Percentiles rank a stretch among this genome's conserved stretches.
These are phyloP conservation scores for Drosophila auraria DNA, from an alignment of 1,140 invertebrate species.

Conservation along the genomic window DNA sequence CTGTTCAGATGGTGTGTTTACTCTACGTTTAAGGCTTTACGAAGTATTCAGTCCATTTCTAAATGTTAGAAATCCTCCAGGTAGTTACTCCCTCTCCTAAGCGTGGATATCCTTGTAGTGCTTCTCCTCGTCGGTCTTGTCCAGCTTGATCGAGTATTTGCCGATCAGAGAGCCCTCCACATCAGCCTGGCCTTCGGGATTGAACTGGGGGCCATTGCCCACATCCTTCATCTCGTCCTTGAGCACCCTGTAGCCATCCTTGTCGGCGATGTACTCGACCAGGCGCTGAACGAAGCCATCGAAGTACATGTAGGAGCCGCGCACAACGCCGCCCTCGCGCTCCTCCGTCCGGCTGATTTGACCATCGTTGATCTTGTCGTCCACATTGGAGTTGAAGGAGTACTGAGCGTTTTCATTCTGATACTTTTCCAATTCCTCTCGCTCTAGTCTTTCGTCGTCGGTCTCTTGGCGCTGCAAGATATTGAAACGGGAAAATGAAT, in stretches of 20 bases:
- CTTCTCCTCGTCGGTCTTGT: conserved; percentile 54
- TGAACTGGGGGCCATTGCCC: conserved; percentile 85
- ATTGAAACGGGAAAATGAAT: rapidly evolving
- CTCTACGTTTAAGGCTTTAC: conserved; percentile 56
- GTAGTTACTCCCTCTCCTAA: conserved; percentile 13
- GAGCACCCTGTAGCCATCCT: conserved; percentile 87
- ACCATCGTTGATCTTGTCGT: conserved; percentile 86
- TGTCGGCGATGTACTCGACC: conserved; percentile 87
- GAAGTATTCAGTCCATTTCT: conserved; percentile 80
- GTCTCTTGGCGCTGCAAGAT: conserved; percentile 28
- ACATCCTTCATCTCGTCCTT: conserved; percentile 86
- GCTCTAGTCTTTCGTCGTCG: conserved; percentile 39
- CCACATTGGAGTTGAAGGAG: conserved; percentile 85
- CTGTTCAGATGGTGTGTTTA: conserved; percentile 38
- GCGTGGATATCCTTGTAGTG: conserved; percentile 71
- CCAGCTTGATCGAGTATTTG: conserved; percentile 83
- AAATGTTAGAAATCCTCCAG: conserved; percentile 79
- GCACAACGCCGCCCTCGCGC: conserved; percentile 85
- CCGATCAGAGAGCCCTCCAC: conserved; percentile 83
- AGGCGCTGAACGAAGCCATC: conserved; percentile 87
- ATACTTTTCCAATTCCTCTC: conserved; percentile 44
- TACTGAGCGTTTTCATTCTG: conserved; percentile 85
- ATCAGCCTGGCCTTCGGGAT: conserved; percentile 85
- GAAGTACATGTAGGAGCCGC: conserved; percentile 87
- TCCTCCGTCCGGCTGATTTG: conserved; percentile 85